Conservation (phyloP, 2,797 vertebrate genomes). For the Orestias chungarensis region DNA sequence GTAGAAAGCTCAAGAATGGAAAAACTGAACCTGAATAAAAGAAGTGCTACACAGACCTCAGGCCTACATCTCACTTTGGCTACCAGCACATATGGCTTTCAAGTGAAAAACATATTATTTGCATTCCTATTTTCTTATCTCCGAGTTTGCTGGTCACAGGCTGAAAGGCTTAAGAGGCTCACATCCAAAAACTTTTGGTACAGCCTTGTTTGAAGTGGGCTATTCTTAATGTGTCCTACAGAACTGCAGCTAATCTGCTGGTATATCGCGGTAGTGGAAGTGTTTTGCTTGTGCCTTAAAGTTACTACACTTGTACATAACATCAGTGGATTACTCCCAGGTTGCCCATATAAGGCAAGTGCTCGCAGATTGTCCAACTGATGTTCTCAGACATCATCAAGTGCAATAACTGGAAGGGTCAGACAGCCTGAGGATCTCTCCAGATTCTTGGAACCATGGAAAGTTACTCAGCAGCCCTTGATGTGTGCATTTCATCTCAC, state of each 20-base stretch:
- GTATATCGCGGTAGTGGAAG: conserved; percentile 51
- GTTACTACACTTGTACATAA: conserved; percentile 64
- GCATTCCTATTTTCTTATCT: conserved; percentile 12
- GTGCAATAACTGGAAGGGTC: conserved; percentile 65
- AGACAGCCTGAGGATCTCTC: conserved; percentile 62
- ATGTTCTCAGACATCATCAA: conserved; percentile 56
- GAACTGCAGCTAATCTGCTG: conserved; percentile 53
- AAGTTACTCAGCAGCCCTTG: conserved; percentile 70
- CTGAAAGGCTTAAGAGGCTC: conserved; percentile 26
- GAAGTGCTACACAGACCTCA: conserved; percentile 26
- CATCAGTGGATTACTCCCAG: conserved; percentile 66
- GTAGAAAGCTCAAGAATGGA: conserved; percentile 11
- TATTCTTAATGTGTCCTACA: conserved; percentile 54
- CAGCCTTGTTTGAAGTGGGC: conserved; percentile 47
- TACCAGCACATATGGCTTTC: conserved; percentile 22
- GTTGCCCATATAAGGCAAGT: conserved; percentile 76
- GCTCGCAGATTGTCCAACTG: conserved; percentile 55
- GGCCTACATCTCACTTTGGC: conserved; percentile 20
- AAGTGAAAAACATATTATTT: conserved; percentile 28
- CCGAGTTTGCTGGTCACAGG: conserved; percentile 26
- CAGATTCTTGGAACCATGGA: conserved; percentile 73
- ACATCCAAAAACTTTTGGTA: conserved; percentile 49
- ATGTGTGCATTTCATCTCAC: conserved; percentile 76
- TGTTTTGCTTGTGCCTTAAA: conserved; percentile 60
- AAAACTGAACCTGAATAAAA: conserved; percentile 34